Percentiles rank a stretch among this genome's conserved stretches.
phyloP scores from a whole-genome alignment of 2,113 vertebrate genomes.

The Xenus cinereus region DNA sequence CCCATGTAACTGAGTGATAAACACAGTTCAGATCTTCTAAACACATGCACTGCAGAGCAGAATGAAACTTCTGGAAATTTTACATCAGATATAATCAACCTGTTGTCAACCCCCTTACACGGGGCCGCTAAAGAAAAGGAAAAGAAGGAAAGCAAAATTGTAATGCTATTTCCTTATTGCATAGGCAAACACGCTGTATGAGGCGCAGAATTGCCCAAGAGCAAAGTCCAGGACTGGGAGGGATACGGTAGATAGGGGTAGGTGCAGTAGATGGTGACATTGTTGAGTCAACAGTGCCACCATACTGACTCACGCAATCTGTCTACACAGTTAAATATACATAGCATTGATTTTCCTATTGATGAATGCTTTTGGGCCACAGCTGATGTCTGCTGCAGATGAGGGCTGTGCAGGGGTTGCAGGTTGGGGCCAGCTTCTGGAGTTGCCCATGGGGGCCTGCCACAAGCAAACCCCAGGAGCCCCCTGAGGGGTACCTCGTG shows the following conservation, averaged over 20 bases:
- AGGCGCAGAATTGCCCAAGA: not conserved
- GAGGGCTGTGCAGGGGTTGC: not conserved
- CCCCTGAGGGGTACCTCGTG: accelerated
- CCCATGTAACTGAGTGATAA: not conserved
- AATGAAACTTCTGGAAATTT: not conserved
- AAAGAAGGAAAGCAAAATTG: not conserved
- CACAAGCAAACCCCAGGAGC: not conserved
- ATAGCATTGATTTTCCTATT: not conserved
- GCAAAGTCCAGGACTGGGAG: not conserved
- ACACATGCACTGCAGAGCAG: not conserved
- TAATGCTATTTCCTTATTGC: not conserved
- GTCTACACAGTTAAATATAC: not conserved
- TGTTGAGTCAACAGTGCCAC: not conserved
- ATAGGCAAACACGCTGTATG: not conserved
- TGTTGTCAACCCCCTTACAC: not conserved
- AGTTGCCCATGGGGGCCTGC: not conserved
- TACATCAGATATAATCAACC: not conserved
- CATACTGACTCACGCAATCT: not conserved
- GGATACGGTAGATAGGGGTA: not conserved
- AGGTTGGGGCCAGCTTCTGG: not conserved
- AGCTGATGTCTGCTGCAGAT: accelerated
- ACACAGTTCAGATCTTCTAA: not conserved
- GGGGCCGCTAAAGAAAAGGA: not conserved
- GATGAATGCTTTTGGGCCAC: not conserved
- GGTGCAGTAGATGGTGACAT: not conserved